Evolutionary conservation across 2,113 vertebrate species (phyloP).

Genomic region (Malurus cyaneus): DNA sequence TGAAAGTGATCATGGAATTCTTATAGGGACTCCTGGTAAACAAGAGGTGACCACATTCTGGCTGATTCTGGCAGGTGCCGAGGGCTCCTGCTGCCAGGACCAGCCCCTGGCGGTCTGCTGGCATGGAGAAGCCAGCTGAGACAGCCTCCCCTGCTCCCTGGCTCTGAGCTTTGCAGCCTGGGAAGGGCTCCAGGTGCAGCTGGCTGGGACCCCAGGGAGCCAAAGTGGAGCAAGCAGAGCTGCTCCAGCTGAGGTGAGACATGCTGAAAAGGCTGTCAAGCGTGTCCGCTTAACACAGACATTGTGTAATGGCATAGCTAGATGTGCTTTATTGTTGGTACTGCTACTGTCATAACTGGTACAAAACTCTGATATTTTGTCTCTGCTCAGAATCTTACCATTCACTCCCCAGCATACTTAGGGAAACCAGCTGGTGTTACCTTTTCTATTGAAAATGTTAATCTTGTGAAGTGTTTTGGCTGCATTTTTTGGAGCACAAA

Average conservation of each 20-base stretch:
- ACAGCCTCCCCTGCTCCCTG: neutral
- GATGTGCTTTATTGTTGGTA: accelerated
- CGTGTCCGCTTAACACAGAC: neutral
- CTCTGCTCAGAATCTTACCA: neutral
- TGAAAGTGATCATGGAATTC: neutral
- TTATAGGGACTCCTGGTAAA: neutral
- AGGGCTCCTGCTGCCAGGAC: neutral
- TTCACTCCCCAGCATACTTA: neutral
- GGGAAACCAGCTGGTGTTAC: neutral
- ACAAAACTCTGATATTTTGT: neutral
- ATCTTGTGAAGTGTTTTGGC: neutral
- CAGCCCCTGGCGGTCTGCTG: neutral
- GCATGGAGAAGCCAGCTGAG: accelerated
- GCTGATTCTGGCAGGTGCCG: accelerated
- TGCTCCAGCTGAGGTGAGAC: accelerated
- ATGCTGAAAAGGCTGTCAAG: neutral
- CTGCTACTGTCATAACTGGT: neutral
- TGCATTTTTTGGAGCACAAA: neutral
- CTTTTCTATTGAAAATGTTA: neutral
- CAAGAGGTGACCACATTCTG: neutral
- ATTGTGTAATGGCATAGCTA: neutral
- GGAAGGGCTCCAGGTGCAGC: accelerated
- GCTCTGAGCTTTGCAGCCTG: neutral
- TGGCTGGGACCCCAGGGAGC: neutral
- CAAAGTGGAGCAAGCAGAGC: accelerated